Percentiles rank a stretch among this genome's conserved stretches.
Conservation (phyloP, 2,113 vertebrate species). For the Leuciscus idus region DNA sequence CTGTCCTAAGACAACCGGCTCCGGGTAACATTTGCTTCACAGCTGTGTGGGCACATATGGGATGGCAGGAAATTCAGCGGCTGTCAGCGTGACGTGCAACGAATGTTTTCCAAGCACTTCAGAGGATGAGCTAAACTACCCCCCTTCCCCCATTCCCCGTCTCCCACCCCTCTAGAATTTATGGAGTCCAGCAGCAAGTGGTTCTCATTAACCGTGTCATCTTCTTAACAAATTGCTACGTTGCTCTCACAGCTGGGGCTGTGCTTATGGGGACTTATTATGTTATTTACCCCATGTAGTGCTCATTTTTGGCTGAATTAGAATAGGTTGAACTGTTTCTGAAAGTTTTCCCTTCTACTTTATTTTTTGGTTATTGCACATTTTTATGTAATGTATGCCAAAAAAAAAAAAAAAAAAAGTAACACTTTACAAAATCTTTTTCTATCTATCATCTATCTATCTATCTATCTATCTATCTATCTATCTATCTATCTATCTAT, state of each 20-base stretch:
- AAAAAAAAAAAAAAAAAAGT: background rate
- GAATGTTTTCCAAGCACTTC: constrained; percentile 89
- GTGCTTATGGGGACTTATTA: constrained; percentile 58
- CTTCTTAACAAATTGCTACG: constrained; percentile 86
- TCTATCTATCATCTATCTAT: too few relatives aligned
- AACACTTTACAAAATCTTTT: too few relatives aligned
- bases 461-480: too few relatives aligned
- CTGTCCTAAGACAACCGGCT: constrained; percentile 51
- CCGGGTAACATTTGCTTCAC: constrained; percentile 79
- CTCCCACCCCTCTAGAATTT: constrained; percentile 64
- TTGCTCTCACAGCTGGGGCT: constrained; percentile 82
- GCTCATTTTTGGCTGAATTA: constrained; percentile 39
- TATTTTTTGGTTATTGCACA: background rate
- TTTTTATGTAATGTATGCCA: background rate
- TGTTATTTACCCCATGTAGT: constrained; percentile 52
- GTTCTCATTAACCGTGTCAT: constrained; percentile 91
- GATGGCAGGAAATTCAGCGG: constrained; percentile 82
- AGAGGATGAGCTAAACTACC: constrained; percentile 79
- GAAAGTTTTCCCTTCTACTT: background rate
- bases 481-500: too few relatives aligned
- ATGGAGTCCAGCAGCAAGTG: constrained; percentile 86
- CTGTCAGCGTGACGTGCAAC: constrained; percentile 77
- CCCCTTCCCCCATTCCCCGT: constrained; percentile 50
- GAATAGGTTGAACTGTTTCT: background rate
- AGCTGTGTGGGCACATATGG: constrained; percentile 89